Percentiles rank a stretch among this genome's conserved stretches.
Conservation (phyloP, 2,113 vertebrate species). For the Onychostruthus taczanowskii region DNA sequence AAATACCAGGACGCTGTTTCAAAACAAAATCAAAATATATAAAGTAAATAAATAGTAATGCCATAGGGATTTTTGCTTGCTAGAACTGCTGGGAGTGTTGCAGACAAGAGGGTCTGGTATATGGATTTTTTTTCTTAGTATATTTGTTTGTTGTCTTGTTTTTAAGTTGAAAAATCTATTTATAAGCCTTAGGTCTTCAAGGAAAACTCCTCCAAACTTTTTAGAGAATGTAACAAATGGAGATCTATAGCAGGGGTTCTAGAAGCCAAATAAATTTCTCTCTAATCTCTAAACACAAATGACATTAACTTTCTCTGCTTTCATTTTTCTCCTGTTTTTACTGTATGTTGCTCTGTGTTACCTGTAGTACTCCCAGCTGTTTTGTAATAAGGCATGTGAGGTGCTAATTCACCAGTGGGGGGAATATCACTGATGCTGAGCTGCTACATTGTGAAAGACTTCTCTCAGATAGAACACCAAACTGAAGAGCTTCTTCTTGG, state of each 20-base stretch:
- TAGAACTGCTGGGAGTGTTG: neutral
- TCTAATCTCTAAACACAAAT: neutral
- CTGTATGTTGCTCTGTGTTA: neutral
- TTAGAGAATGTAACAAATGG: neutral
- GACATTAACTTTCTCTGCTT: neutral
- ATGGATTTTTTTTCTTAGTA: slow-evolving; percentile 6
- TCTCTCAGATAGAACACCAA: neutral
- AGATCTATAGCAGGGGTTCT: neutral
- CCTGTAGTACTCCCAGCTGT: neutral
- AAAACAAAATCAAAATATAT: neutral
- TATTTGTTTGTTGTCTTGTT: neutral
- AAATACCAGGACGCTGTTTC: neutral
- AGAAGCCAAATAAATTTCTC: neutral
- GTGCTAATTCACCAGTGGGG: neutral
- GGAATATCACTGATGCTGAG: neutral
- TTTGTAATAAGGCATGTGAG: neutral
- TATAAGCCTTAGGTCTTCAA: slow-evolving; percentile 2
- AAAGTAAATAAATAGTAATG: neutral
- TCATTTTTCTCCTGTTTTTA: neutral
- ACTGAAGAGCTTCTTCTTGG: neutral
- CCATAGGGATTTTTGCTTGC: neutral
- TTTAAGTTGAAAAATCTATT: slow-evolving; percentile 40
- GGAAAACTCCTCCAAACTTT: neutral
- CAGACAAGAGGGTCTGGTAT: neutral
- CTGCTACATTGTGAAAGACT: neutral